These are phyloP conservation scores for Empidonax traillii DNA, from an alignment of 2,113 vertebrate species.

Conservation along the genomic window DNA sequence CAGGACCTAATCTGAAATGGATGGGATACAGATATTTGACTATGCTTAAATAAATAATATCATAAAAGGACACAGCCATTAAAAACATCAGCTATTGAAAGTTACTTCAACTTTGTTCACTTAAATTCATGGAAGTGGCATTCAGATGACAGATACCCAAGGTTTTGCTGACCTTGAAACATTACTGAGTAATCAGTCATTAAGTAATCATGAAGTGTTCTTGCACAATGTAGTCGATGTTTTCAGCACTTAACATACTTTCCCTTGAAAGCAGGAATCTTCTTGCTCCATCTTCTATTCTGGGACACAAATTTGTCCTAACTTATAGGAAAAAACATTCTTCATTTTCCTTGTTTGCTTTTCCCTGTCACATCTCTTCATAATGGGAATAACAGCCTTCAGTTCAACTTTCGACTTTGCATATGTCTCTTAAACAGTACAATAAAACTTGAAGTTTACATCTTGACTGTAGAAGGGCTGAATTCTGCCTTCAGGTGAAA, in stretches of 20 bases:
- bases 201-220: conserved; percentile 44
- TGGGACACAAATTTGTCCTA: background rate
- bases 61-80: background rate
- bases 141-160: conserved; percentile 47
- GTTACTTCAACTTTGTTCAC: conserved; percentile 5
- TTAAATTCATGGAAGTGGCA: conserved; percentile 33
- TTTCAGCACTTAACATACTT: conserved; percentile 22
- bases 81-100: conserved; percentile 14
- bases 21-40: background rate
- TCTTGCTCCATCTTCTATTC: background rate
- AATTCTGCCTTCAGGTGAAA: background rate
- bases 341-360: conserved; percentile 26
- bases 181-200: conserved; percentile 48
- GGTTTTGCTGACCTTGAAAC: conserved; percentile 61
- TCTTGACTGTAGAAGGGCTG: background rate
- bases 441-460: background rate
- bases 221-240: conserved; percentile 26
- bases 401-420: conserved; percentile 13
- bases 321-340: background rate
- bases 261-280: background rate
- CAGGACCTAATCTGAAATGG: background rate
- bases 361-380: background rate
- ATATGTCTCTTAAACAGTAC: background rate
- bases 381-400: conserved; percentile 3
- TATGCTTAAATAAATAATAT: conserved; percentile 26